A percentile compares a stretch with the other conserved stretches of the same genome.
These are phyloP conservation scores for Zonitis immaculata DNA, from an alignment of 2,888 invertebrate genomes.

Conservation along the genomic window DNA sequence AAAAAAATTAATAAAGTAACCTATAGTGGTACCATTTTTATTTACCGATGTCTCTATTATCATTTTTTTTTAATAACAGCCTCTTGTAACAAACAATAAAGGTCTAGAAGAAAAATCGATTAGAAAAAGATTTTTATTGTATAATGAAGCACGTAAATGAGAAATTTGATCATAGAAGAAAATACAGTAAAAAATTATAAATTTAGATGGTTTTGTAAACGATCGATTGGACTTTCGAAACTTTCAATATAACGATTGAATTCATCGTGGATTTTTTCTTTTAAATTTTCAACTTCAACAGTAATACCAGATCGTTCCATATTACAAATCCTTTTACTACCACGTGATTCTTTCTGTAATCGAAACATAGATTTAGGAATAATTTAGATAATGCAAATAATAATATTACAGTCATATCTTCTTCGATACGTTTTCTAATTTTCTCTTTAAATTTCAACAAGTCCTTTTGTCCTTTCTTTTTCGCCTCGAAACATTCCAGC, in stretches of 20 bases:
- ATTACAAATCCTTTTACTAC: slow-evolving; percentile 26
- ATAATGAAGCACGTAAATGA: too few species aligned
- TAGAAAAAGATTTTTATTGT: too few species aligned
- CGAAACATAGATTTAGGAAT: not conserved
- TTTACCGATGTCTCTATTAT: not conserved
- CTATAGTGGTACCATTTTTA: not conserved
- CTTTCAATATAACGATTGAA: slow-evolving; percentile 27
- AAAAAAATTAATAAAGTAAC: not conserved
- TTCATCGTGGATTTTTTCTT: slow-evolving; percentile 20
- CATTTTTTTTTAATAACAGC: too few species aligned
- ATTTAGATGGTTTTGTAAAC: slow-evolving; percentile 16
- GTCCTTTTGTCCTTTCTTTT: slow-evolving; percentile 16
- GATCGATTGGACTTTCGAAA: slow-evolving; percentile 23
- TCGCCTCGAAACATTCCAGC: slow-evolving; percentile 27
- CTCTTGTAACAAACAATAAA: too few species aligned
- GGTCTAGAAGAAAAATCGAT: too few species aligned
- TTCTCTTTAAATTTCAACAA: slow-evolving; percentile 22
- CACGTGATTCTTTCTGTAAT: slow-evolving; percentile 25
- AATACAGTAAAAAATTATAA: too few species aligned
- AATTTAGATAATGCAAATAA: not conserved
- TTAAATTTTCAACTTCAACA: slow-evolving; percentile 16
- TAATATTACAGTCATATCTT: slow-evolving; percentile 25
- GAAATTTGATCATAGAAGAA: too few species aligned
- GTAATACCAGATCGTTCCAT: slow-evolving; percentile 13
- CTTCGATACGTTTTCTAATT: slow-evolving; percentile 27